Percentiles rank a stretch among this genome's conserved stretches.
phyloP scores from a whole-genome alignment of 92 coral and sea anemone genomes.

The Porites cylindrica region DNA sequence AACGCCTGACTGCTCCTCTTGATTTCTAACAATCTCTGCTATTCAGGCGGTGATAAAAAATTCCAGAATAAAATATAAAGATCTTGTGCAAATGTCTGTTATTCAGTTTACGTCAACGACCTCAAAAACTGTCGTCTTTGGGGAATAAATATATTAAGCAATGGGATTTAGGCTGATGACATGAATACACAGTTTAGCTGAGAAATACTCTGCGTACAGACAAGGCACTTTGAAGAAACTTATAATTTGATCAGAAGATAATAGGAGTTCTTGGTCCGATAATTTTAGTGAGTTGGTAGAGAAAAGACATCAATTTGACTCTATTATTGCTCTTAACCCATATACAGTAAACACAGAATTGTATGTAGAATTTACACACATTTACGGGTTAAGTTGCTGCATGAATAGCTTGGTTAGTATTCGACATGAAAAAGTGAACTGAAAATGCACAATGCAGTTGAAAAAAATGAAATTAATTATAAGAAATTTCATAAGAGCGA shows the following conservation, averaged over 20 bases:
- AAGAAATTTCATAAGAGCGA: too few species aligned
- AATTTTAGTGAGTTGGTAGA: not conserved
- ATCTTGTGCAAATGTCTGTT: not conserved
- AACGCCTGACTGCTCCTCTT: not conserved
- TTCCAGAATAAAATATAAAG: too few species aligned
- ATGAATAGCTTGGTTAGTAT: too few species aligned
- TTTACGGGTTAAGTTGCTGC: not conserved
- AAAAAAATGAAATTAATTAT: too few species aligned
- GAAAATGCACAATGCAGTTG: too few species aligned
- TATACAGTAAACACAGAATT: not conserved
- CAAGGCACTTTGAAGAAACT: not conserved
- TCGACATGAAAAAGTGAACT: too few species aligned
- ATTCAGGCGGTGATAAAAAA: not conserved
- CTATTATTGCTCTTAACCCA: not conserved
- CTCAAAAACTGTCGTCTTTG: not conserved
- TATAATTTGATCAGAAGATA: not conserved
- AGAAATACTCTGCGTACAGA: not conserved
- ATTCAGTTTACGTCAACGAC: not conserved
- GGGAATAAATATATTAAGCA: not conserved
- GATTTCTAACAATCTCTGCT: constrained; percentile 2
- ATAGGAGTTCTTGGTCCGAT: not conserved
- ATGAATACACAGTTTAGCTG: not conserved
- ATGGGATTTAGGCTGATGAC: not conserved
- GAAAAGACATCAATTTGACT: too few species aligned
- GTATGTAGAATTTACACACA: not conserved